These are phyloP conservation scores for Nesidiocoris tenuis DNA, from an alignment of 2,888 invertebrate genomes.

Conservation along the genomic window DNA sequence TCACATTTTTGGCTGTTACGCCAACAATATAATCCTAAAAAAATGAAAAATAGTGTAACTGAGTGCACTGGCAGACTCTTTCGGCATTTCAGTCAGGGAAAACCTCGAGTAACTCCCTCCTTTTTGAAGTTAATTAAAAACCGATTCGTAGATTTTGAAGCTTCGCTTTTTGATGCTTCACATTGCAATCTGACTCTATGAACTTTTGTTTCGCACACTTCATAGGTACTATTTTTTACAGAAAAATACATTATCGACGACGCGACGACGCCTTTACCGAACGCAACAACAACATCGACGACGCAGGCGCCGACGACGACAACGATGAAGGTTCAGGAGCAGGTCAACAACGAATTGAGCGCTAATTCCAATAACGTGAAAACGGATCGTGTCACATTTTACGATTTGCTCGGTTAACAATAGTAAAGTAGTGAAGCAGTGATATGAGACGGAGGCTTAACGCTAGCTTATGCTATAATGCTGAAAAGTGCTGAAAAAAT, in stretches of 20 bases:
- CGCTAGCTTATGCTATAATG: not conserved
- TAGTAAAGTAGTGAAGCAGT: no score
- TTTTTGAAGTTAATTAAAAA: no score
- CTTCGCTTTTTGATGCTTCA: not conserved
- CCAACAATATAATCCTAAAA: no score
- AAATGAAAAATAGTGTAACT: no score
- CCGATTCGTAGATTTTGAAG: constrained; percentile 5
- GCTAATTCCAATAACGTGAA: not conserved
- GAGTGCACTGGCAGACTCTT: no score
- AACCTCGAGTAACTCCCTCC: no score
- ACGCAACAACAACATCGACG: constrained; percentile 2
- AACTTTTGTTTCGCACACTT: not conserved
- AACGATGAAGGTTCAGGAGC: not conserved
- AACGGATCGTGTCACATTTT: constrained; percentile 25
- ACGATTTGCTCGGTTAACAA: constrained; percentile 24
- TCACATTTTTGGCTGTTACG: no score
- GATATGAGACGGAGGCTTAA: no score
- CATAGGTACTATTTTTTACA: constrained; percentile 3
- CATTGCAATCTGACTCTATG: not conserved
- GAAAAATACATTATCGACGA: constrained; percentile 33
- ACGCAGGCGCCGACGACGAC: constrained; percentile 10
- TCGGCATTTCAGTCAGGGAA: no score
- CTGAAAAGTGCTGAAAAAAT: no score
- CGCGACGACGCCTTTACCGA: not conserved
- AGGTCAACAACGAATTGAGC: not conserved